phyloP scores from a whole-genome alignment of 2,888 invertebrate species.

The Lepetodrilus schrolli region DNA sequence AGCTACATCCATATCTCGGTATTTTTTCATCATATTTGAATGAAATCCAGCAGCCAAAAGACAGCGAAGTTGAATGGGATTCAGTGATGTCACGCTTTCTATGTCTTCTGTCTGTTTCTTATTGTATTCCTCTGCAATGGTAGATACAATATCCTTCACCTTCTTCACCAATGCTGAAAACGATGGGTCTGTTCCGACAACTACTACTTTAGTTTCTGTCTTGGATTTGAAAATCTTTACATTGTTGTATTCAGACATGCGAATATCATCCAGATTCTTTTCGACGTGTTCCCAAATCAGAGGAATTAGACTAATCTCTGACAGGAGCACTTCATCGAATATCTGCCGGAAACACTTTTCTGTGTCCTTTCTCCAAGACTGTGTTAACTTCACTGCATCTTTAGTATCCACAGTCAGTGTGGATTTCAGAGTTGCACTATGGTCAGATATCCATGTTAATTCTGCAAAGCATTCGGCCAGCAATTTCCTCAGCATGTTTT shows the following conservation, averaged over 20 bases:
- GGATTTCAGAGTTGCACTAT: slow-evolving; percentile 8
- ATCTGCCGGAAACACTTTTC: not conserved
- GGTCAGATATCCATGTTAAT: not conserved
- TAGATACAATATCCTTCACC: not conserved
- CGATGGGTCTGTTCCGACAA: not conserved
- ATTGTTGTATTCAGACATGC: not conserved
- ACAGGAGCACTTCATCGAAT: not conserved
- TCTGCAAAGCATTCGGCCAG: not conserved
- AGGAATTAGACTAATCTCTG: not conserved
- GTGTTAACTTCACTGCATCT: slow-evolving; percentile 10
- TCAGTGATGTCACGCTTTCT: slow-evolving; percentile 18
- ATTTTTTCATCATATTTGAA: slow-evolving; percentile 1
- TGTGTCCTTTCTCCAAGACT: slow-evolving; percentile 28
- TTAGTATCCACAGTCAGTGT: slow-evolving; percentile 15
- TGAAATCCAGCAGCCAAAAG: slow-evolving; percentile 27
- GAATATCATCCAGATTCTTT: not conserved
- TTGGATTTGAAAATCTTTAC: not conserved
- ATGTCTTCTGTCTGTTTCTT: slow-evolving; percentile 27
- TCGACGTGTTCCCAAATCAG: slow-evolving; percentile 33
- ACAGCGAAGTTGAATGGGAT: slow-evolving; percentile 18
- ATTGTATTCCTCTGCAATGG: slow-evolving; percentile 17
- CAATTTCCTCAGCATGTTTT: not conserved
- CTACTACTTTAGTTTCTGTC: slow-evolving; percentile 2
- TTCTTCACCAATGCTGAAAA: not conserved
- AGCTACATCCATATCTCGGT: slow-evolving; percentile 5